Evolutionary conservation across 2,888 invertebrate genomes (phyloP), one percentile per base, ranked within the genome.

Genomic region (Dione vanillae): DNA sequence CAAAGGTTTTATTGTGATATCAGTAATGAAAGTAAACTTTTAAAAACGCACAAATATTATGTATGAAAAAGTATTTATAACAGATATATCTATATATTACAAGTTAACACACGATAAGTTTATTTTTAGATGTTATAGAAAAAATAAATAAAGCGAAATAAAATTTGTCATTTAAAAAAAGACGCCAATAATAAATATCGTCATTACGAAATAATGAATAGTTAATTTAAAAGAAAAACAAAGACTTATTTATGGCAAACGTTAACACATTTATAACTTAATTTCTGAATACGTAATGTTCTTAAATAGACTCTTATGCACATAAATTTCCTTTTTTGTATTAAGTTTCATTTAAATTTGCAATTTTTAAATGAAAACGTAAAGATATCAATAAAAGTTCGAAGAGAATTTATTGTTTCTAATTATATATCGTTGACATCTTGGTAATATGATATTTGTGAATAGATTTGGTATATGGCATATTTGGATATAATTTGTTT

Each of bases 251-350:
- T 61, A 61, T 35, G n/a, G 16, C 27, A 35, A 61, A 45, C 45
- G 43, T 61, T 61, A 43, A 61, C 12, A 61, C 27, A 61, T 61
- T 61, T 35, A 61, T 45, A 61, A 61, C 61, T 61, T 61, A 61
- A 61, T 61, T 45, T 61, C 27, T 27, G 35, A 35, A 61, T 45
- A 20, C 14, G 27, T 61, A 45, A 35, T 61, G 27, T 61, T 45
- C 27, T 61, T 35, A 45, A 61, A 61, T n/a, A 43, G 27, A 16
- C 56, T 16, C 11, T 10, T 35, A 11, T 45, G 56, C 56, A 56
- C 56, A 56, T 56, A 56, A 56, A 61, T 61, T 61, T 45, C n/a
- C 45, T 45, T 45, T 61, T 45, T 45, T 61, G 43, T 61, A 61
- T 61, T 27, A 14, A 61, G 27, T 45, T 61, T 61, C 43, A n/a